A percentile compares a stretch with the other conserved stretches of the same genome.
Conservation (phyloP, 37 sponge, comb jelly and placozoan species). For the Aplysina aerophoba region DNA sequence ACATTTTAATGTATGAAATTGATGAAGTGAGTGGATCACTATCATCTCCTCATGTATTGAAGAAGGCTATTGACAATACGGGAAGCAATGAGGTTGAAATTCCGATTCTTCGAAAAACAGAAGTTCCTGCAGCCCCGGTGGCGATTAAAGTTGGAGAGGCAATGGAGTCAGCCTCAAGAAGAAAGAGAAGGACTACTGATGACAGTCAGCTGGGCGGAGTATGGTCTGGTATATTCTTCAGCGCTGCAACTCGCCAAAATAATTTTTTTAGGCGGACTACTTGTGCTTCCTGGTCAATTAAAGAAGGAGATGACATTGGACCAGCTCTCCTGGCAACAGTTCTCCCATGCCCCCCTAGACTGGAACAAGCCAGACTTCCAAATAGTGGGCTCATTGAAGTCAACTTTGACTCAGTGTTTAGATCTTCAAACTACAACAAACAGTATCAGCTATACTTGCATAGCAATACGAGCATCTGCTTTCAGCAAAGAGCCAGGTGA, state of each 20-base stretch:
- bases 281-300: background rate
- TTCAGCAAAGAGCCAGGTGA: background rate
- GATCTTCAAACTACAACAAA: background rate
- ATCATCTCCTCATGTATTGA: background rate
- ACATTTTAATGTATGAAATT: conserved; percentile 34
- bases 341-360: conserved; percentile 35
- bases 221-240: background rate
- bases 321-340: background rate
- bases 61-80: background rate
- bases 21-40: background rate
- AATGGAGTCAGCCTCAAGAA: background rate
- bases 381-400: conserved; percentile 23
- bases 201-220: background rate
- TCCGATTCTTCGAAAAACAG: background rate
- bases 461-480: conserved; percentile 16
- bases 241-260: background rate
- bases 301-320: background rate
- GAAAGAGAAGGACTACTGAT: background rate
- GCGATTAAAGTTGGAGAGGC: background rate
- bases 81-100: background rate
- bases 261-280: too few species aligned
- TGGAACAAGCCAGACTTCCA: conserved; percentile 23
- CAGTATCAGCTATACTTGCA: background rate
- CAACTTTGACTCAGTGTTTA: background rate
- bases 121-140: background rate